A percentile compares a stretch with the other conserved stretches of the same genome.
phyloP scores from a whole-genome alignment of 2,888 invertebrate genomes.

The Lottia gigantea region DNA sequence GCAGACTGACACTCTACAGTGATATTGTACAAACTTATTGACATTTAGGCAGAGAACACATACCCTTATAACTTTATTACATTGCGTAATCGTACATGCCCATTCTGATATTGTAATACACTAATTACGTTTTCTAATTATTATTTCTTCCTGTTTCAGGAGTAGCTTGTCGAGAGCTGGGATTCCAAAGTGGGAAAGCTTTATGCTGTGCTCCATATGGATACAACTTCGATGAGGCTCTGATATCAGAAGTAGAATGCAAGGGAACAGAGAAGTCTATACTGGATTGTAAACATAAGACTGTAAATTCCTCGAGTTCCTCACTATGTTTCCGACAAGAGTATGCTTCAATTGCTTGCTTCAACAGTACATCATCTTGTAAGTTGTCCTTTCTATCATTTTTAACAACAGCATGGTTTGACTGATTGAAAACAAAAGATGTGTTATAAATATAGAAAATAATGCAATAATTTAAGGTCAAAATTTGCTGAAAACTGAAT shows the following conservation, averaged over 20 bases:
- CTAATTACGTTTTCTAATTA: not conserved
- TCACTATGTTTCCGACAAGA: conserved; percentile 38
- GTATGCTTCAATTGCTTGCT: conserved; percentile 52
- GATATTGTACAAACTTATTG: no score
- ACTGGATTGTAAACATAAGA: conserved; percentile 38
- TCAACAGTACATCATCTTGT: conserved; percentile 37
- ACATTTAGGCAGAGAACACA: no score
- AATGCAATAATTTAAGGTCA: no score
- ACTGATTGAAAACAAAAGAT: no score
- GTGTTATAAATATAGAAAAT: no score
- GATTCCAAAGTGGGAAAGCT: conserved; percentile 44
- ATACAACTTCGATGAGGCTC: conserved; percentile 36
- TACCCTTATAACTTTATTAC: no score
- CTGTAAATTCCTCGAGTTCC: conserved; percentile 16
- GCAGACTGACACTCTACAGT: no score
- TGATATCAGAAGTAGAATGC: conserved; percentile 39
- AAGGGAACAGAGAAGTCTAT: conserved; percentile 46
- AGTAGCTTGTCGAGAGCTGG: conserved; percentile 51
- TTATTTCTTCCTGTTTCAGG: conserved; percentile 32
- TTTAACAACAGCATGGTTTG: no score
- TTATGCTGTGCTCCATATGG: conserved; percentile 55
- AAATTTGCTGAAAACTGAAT: no score
- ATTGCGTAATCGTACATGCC: no score
- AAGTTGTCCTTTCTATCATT: no score
- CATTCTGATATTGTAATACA: no score